Conservation (phyloP, 2,797 vertebrate species). For the Epinephelus awoara region DNA sequence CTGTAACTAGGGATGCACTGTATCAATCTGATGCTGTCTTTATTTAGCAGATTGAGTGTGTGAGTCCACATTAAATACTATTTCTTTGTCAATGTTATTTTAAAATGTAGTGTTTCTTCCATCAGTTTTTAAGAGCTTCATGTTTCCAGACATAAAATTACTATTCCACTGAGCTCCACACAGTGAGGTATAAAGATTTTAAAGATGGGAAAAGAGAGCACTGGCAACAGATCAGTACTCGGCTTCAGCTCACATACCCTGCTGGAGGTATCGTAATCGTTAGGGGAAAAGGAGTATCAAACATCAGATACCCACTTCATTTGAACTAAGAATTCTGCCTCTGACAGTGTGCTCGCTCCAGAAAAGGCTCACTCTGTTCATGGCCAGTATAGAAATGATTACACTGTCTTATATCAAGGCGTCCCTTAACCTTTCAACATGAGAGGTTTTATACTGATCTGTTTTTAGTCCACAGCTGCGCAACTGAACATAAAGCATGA, state of each 20-base stretch:
- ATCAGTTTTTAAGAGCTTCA: conserved; percentile 1
- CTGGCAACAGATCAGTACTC: background rate
- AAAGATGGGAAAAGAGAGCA: background rate
- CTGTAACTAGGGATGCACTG: too few species aligned
- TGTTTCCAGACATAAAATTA: background rate
- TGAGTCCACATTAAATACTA: background rate
- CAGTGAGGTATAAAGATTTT: background rate
- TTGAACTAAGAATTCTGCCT: background rate
- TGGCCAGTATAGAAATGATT: background rate
- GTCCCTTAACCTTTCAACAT: background rate
- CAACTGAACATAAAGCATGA: background rate
- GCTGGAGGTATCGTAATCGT: background rate
- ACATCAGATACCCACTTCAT: background rate
- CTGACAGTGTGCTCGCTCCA: background rate
- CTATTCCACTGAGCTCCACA: background rate
- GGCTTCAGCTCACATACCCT: background rate
- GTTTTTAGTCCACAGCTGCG: background rate
- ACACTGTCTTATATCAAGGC: background rate
- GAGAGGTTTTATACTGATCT: background rate
- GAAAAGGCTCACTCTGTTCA: background rate
- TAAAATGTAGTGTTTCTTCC: background rate
- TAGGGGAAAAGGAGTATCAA: background rate
- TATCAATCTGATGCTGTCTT: background rate
- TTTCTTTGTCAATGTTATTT: background rate
- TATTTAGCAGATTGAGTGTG: background rate